Conservation (phyloP, 2,113 vertebrate species). For the Mormyrus iriodes region DNA sequence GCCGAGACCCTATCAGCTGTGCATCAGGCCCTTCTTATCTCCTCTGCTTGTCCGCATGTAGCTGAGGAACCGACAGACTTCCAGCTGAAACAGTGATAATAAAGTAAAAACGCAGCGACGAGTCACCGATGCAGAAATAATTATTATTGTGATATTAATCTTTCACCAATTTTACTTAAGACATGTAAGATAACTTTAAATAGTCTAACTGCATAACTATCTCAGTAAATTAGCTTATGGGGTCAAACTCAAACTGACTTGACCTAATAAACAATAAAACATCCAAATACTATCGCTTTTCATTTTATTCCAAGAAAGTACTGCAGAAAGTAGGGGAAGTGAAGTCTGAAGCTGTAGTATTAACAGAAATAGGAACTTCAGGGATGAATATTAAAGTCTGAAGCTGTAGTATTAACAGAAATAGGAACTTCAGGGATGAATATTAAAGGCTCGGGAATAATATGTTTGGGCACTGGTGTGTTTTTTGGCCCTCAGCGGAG, state of each 20-base stretch:
- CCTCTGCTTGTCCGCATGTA: background rate
- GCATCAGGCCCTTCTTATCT: background rate
- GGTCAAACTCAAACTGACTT: background rate
- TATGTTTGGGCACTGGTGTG: background rate
- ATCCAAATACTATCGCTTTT: background rate
- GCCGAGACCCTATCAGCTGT: background rate
- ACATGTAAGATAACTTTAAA: background rate
- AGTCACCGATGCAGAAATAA: background rate
- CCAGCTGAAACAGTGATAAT: background rate
- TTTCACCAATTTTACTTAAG: background rate
- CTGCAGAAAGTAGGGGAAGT: background rate
- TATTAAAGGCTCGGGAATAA: background rate
- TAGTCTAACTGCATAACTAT: background rate
- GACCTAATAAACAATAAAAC: background rate
- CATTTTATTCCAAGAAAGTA: background rate
- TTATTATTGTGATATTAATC: background rate
- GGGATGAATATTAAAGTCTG: background rate
- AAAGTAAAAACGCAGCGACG: background rate
- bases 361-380: constrained; percentile 5
- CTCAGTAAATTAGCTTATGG: background rate
- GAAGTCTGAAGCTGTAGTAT: background rate
- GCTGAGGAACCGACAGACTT: background rate
- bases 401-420: background rate
- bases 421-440: background rate
- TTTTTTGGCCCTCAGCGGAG: background rate